Evolutionary conservation across 2,797 vertebrate species (phyloP).

Genomic region (Emydoidea blandingii): DNA sequence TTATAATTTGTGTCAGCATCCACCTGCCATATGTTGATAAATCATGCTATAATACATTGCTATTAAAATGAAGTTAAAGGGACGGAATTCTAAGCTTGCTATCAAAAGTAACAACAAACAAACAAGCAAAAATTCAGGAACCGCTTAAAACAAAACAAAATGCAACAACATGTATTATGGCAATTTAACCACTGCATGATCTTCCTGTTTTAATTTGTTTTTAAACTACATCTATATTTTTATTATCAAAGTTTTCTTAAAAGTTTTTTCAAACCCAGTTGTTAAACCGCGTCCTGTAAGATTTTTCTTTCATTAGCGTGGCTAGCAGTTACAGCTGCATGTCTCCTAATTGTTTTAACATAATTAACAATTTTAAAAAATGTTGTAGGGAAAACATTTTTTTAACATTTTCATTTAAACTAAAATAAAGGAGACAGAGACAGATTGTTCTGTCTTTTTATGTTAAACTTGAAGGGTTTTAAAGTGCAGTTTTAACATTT

Average conservation of each 20-base stretch:
- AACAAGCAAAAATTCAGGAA: slow-evolving; percentile 74
- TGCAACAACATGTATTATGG: slow-evolving; percentile 79
- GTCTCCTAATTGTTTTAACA: slow-evolving; percentile 53
- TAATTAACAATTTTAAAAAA: slow-evolving; percentile 60
- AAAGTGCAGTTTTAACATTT: not conserved
- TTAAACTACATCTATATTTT: slow-evolving; percentile 67
- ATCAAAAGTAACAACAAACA: slow-evolving; percentile 65
- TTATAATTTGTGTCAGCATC: slow-evolving; percentile 87
- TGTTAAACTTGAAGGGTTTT: slow-evolving; percentile 21
- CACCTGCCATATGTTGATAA: slow-evolving; percentile 87
- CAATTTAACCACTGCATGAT: slow-evolving; percentile 82
- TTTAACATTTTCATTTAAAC: slow-evolving; percentile 75
- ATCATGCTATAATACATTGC: slow-evolving; percentile 89
- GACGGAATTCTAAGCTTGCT: slow-evolving; percentile 84
- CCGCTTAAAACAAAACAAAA: slow-evolving; percentile 37
- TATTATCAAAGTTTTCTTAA: slow-evolving; percentile 68
- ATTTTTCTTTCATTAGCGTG: slow-evolving; percentile 48
- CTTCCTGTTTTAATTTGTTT: slow-evolving; percentile 75
- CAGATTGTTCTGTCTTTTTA: slow-evolving; percentile 70
- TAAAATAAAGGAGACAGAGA: slow-evolving; percentile 27
- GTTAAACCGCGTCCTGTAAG: slow-evolving; percentile 61
- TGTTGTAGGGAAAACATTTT: slow-evolving; percentile 69
- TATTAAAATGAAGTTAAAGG: slow-evolving; percentile 96
- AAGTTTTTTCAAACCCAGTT: slow-evolving; percentile 57
- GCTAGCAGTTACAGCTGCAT: slow-evolving; percentile 34